phyloP scores from a whole-genome alignment of 2,113 vertebrate genomes.

The Caretta caretta region DNA sequence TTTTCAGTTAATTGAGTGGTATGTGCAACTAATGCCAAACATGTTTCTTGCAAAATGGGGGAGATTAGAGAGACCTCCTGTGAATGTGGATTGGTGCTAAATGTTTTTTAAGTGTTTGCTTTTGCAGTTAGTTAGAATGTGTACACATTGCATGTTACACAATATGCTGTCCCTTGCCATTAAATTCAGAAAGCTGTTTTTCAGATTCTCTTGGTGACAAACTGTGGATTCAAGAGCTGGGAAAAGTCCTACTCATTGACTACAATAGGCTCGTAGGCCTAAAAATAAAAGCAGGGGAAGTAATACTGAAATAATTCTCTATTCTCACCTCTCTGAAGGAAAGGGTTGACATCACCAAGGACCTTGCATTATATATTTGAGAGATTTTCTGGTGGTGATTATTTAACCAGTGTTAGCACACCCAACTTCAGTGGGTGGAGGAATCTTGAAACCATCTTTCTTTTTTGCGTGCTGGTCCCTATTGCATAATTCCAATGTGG shows the following conservation, averaged over 20 bases:
- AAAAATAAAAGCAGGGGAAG: not conserved
- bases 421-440: not conserved
- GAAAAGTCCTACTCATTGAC: fast-evolving
- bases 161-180: not conserved
- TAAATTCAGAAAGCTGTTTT: not conserved
- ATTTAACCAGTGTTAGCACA: not conserved
- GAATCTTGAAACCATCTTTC: not conserved
- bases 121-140: constrained; percentile 3
- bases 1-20: constrained; percentile 39
- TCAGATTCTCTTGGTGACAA: not conserved
- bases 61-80: not conserved
- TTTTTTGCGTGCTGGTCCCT: not conserved
- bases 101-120: constrained; percentile 46
- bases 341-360: not conserved
- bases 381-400: not conserved
- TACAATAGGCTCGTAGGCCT: not conserved
- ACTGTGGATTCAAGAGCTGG: not conserved
- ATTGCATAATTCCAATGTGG: too few species aligned
- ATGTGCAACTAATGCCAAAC: constrained; percentile 40
- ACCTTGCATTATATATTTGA: not conserved
- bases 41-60: constrained; percentile 33
- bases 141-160: not conserved
- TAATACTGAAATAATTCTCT: not conserved
- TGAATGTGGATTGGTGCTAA: constrained; percentile 14
- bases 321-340: not conserved